Evolutionary conservation across 2,888 invertebrate species (phyloP).

Genomic region (Stenotaenia linearis): DNA sequence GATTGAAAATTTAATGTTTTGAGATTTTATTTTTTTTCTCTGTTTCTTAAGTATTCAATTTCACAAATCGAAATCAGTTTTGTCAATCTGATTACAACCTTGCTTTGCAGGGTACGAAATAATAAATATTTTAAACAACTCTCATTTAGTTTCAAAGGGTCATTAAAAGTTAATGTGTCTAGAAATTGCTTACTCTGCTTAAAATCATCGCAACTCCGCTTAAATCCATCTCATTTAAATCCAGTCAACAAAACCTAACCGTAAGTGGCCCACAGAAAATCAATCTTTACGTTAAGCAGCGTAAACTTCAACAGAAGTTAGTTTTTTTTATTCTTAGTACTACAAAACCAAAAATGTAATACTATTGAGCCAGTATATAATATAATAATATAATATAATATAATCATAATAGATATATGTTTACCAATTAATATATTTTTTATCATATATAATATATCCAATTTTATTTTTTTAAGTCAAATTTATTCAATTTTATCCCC

Average conservation of each 20-base stretch:
- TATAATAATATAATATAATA: too few species aligned
- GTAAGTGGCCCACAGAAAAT: neutral
- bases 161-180: neutral
- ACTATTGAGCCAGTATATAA: neutral
- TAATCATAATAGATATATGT: neutral
- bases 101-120: neutral
- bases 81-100: neutral
- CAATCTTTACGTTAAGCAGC: neutral
- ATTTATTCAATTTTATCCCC: neutral
- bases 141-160: neutral
- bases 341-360: neutral
- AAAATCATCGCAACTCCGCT: too few species aligned
- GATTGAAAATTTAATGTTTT: too few species aligned
- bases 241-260: neutral
- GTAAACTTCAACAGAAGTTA: neutral
- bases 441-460: neutral
- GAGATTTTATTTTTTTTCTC: too few species aligned
- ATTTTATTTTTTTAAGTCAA: neutral
- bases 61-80: neutral
- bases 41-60: too few species aligned
- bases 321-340: neutral
- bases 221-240: neutral
- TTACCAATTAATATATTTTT: neutral
- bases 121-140: neutral
- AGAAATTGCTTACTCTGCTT: neutral